Conservation (phyloP, 2,797 vertebrate genomes). For the Mallotus villosus region DNA sequence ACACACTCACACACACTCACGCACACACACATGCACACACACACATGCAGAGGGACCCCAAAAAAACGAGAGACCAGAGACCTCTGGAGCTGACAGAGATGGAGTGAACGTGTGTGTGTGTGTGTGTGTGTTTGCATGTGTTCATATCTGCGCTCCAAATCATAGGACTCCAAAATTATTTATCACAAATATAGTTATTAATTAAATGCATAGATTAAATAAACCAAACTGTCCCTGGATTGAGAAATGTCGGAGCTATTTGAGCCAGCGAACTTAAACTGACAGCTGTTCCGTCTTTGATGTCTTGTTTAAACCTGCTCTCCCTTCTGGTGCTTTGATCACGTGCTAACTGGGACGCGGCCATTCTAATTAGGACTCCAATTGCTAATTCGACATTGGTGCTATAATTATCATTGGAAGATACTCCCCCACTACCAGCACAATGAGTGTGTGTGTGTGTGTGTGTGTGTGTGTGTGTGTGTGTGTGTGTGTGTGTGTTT, state of each 20-base stretch:
- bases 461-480: slow-evolving; percentile 1
- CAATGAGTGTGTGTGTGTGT: slow-evolving; percentile 20
- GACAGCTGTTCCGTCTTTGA: slow-evolving; percentile 88
- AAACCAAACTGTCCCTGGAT: not conserved
- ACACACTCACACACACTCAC: too few species aligned
- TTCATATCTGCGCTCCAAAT: not conserved
- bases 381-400: slow-evolving; percentile 92
- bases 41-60: not conserved
- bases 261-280: slow-evolving; percentile 72
- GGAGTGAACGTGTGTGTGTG: not conserved
- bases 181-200: too few species aligned
- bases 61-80: not conserved
- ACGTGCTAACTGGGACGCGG: slow-evolving; percentile 93
- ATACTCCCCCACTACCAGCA: slow-evolving; percentile 13
- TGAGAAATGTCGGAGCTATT: slow-evolving; percentile 37
- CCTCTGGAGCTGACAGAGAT: not conserved
- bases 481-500: too few species aligned
- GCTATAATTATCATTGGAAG: slow-evolving; percentile 94
- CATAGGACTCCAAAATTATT: not conserved
- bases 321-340: slow-evolving; percentile 89
- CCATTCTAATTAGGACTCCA: slow-evolving; percentile 94
- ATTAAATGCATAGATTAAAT: not conserved
- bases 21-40: too few species aligned
- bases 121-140: not conserved
- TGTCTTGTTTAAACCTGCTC: slow-evolving; percentile 87